Evolutionary conservation across 1,140 invertebrate species (phyloP).

Genomic region (Drosophila albomicans): DNA sequence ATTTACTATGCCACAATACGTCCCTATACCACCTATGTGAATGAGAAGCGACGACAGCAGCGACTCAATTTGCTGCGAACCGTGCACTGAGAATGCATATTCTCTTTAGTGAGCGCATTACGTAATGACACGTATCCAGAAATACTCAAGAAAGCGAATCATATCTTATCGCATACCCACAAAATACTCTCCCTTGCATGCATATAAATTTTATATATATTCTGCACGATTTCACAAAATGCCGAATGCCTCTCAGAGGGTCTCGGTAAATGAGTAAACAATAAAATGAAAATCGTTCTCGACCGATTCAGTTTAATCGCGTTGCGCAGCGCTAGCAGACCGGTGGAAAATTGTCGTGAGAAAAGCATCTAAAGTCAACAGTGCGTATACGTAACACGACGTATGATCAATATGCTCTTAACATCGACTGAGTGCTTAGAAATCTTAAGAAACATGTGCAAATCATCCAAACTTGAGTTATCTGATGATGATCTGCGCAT

Average conservation of each 20-base stretch:
- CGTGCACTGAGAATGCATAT: conserved; percentile 2
- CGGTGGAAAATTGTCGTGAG: conserved; percentile 34
- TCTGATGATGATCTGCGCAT: conserved; percentile 13
- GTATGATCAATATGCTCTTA: conserved; percentile 68
- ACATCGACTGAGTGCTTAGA: conserved; percentile 45
- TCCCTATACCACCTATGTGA: conserved; percentile 74
- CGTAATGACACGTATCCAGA: conserved; percentile 1
- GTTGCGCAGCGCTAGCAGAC: conserved; percentile 41
- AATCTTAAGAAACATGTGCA: conserved; percentile 46
- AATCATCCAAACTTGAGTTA: not conserved
- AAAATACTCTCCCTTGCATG: not conserved
- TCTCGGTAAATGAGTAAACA: conserved; percentile 42
- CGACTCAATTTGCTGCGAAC: conserved; percentile 19
- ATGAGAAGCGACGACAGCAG: conserved; percentile 58
- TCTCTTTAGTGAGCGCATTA: conserved; percentile 3
- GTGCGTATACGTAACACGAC: conserved; percentile 51
- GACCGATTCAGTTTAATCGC: conserved; percentile 58
- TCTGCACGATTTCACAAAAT: conserved; percentile 28
- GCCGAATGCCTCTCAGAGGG: conserved; percentile 28
- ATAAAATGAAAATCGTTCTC: conserved; percentile 25
- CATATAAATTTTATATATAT: conserved; percentile 17
- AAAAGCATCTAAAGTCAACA: conserved; percentile 20
- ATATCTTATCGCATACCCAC: not conserved
- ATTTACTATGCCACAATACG: conserved; percentile 86
- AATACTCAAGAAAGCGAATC: not conserved